These are phyloP conservation scores for Misgurnus mizolepis DNA, from an alignment of 2,113 vertebrate species.

Conservation along the genomic window DNA sequence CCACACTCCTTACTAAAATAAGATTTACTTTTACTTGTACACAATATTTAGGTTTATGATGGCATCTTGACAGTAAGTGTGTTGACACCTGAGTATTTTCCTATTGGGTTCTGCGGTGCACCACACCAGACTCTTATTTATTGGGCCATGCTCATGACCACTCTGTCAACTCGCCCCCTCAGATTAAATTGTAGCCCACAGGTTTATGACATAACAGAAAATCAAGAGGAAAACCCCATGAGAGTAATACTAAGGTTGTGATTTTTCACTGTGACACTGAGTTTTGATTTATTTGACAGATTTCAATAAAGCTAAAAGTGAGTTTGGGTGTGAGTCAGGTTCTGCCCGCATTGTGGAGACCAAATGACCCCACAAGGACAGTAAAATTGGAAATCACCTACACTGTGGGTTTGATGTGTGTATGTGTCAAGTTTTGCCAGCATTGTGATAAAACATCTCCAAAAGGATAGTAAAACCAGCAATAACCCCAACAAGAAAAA, in stretches of 20 bases:
- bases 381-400: neutral
- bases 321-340: neutral
- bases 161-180: slow-evolving; percentile 42
- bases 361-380: neutral
- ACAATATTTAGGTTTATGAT: neutral
- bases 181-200: slow-evolving; percentile 48
- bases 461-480: no score
- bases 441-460: no score
- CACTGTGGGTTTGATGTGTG: neutral
- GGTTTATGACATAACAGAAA: slow-evolving; percentile 7
- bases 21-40: neutral
- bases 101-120: neutral
- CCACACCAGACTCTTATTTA: slow-evolving; percentile 25
- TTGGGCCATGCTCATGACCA: slow-evolving; percentile 41
- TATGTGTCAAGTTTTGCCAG: no score
- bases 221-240: slow-evolving; percentile 12
- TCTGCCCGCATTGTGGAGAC: neutral
- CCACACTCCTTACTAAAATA: neutral
- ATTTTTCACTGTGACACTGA: neutral
- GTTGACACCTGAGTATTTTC: slow-evolving; percentile 8
- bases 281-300: slow-evolving; percentile 1
- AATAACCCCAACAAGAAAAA: neutral
- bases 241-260: neutral
- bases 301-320: slow-evolving; percentile 36
- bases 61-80: slow-evolving; percentile 51